phyloP scores from a whole-genome alignment of 2,797 vertebrate species.

The Hoplostethus atlanticus region DNA sequence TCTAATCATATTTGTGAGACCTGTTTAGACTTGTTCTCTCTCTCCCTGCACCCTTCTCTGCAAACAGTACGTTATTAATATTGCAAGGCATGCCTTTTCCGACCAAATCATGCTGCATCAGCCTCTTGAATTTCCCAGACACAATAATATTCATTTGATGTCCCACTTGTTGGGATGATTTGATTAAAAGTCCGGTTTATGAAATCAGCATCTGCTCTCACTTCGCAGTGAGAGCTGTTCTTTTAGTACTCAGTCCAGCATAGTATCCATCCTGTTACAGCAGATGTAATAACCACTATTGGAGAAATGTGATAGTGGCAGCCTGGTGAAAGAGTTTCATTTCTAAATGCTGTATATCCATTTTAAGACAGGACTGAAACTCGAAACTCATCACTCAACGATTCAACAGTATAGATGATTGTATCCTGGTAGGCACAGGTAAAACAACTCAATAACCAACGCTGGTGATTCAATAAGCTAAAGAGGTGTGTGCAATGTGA shows the following conservation, averaged over 20 bases:
- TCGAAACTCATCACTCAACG: not conserved
- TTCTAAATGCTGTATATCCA: not conserved
- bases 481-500: constrained; percentile 6
- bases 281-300: constrained; percentile 23
- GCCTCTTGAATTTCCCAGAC: constrained; percentile 24
- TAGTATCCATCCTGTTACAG: constrained; percentile 10
- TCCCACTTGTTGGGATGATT: constrained; percentile 76
- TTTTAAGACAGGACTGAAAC: not conserved
- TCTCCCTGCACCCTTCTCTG: constrained; percentile 23
- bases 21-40: constrained; percentile 55
- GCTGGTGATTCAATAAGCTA: not conserved
- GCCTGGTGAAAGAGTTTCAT: not conserved
- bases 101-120: constrained; percentile 55
- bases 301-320: constrained; percentile 10
- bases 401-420: not conserved
- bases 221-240: constrained; percentile 15
- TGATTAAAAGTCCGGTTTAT: constrained; percentile 71
- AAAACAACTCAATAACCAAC: not conserved
- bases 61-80: constrained; percentile 63
- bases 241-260: constrained; percentile 44
- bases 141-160: constrained; percentile 65
- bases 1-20: constrained; percentile 69
- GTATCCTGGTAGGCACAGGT: not conserved
- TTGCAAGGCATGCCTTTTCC: constrained; percentile 38
- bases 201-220: constrained; percentile 64